A percentile compares a stretch with the other conserved stretches of the same genome.
These are phyloP conservation scores for Lophius piscatorius DNA, from an alignment of 2,113 vertebrate species.

Conservation along the genomic window DNA sequence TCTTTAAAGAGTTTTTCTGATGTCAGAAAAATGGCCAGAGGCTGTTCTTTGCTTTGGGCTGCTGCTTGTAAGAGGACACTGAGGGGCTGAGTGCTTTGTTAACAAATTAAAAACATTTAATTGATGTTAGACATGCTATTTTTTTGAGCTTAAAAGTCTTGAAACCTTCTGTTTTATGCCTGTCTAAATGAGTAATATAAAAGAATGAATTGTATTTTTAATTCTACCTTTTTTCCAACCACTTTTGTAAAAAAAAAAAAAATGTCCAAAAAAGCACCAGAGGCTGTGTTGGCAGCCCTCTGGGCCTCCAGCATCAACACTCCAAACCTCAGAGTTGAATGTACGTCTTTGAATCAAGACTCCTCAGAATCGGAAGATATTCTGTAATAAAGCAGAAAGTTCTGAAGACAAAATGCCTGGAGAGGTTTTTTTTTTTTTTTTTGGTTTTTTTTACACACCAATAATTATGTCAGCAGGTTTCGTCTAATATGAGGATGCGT, in stretches of 20 bases:
- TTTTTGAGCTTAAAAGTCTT: conserved; percentile 61
- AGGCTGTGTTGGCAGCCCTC: conserved; percentile 60
- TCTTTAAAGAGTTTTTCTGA: too few relatives aligned
- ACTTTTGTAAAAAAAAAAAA: conserved; percentile 75
- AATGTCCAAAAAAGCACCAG: conserved; percentile 49
- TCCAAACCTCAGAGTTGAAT: conserved; percentile 79
- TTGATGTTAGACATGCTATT: conserved; percentile 80
- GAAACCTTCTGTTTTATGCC: conserved; percentile 75
- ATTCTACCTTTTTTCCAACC: conserved; percentile 79
- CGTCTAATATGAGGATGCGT: conserved; percentile 24
- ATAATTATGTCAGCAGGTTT: conserved; percentile 11
- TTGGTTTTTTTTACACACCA: not conserved
- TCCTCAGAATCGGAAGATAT: conserved; percentile 74
- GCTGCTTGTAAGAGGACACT: conserved; percentile 11
- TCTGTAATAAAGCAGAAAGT: conserved; percentile 81
- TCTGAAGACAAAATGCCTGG: conserved; percentile 76
- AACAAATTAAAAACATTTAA: conserved; percentile 74
- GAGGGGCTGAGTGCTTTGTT: conserved; percentile 76
- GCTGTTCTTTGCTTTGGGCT: too few relatives aligned
- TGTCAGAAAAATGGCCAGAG: too few relatives aligned
- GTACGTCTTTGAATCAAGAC: conserved; percentile 79
- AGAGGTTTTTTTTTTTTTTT: conserved; percentile 34
- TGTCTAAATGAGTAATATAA: conserved; percentile 67
- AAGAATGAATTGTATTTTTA: conserved; percentile 81
- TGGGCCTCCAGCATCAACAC: conserved; percentile 67